These are phyloP conservation scores for Anticlea derivata DNA, from an alignment of 2,888 invertebrate genomes.

Conservation along the genomic window DNA sequence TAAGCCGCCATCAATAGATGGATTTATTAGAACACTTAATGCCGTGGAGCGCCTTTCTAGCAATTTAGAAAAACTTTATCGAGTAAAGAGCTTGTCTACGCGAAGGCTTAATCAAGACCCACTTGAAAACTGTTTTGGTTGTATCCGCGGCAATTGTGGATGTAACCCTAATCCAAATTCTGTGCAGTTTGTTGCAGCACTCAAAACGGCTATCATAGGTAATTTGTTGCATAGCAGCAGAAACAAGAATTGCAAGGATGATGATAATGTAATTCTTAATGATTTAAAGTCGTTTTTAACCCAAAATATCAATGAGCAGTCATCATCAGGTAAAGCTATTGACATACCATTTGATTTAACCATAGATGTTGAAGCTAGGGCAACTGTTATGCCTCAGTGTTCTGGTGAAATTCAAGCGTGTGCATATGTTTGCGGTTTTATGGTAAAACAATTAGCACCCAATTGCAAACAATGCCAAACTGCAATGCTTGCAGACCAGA, in stretches of 20 bases:
- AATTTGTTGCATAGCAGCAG: too few relatives aligned
- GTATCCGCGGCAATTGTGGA: slow-evolving; percentile 8
- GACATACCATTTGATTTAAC: neutral
- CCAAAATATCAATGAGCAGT: too few relatives aligned
- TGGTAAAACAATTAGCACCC: slow-evolving; percentile 9
- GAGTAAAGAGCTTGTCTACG: neutral
- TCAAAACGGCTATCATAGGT: slow-evolving; percentile 1
- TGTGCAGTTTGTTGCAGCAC: slow-evolving; percentile 6
- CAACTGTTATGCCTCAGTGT: neutral
- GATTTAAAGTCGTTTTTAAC: slow-evolving; percentile 5
- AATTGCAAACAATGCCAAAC: slow-evolving; percentile 4
- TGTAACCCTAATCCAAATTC: slow-evolving; percentile 5
- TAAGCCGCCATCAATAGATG: too few relatives aligned
- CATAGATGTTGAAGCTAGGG: neutral
- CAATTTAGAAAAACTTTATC: neutral
- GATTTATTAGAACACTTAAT: too few relatives aligned
- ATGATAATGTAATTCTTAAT: neutral
- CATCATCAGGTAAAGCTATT: neutral
- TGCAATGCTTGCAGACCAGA: slow-evolving; percentile 3
- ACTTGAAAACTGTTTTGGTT: too few relatives aligned
- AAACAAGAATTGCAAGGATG: neutral
- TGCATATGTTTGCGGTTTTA: slow-evolving; percentile 8
- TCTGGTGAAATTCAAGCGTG: slow-evolving; percentile 7
- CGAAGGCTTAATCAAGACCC: too few relatives aligned
- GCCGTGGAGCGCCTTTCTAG: too few relatives aligned